Evolutionary conservation across 30 jellyfish, hydroid and myxozoan species (phyloP).

Genomic region (Chrysaora quinquecirrha): DNA sequence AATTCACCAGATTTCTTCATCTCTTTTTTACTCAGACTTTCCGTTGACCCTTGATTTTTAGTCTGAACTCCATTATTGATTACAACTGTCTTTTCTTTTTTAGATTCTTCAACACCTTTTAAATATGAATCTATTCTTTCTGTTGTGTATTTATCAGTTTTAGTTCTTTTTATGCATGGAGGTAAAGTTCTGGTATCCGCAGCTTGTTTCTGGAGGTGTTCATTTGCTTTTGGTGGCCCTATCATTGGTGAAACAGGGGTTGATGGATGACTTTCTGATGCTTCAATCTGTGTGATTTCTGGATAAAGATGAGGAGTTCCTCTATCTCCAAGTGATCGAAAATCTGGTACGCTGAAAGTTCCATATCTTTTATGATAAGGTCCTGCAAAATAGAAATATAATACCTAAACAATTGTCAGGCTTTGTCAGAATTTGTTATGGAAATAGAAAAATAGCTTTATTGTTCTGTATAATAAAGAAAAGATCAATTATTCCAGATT

Average conservation of each 20-base stretch:
- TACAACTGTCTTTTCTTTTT: neutral
- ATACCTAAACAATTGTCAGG: too few species aligned
- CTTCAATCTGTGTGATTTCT: constrained; percentile 19
- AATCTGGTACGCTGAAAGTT: constrained; percentile 61
- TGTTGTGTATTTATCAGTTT: neutral
- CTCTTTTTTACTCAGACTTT: neutral
- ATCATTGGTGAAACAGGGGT: constrained; percentile 7
- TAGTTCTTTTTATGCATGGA: neutral
- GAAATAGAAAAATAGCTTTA: too few species aligned
- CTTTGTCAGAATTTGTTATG: too few species aligned
- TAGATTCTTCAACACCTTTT: neutral
- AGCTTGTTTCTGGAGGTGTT: constrained; percentile 18
- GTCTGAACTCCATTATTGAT: neutral
- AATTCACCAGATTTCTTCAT: neutral
- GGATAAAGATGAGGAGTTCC: constrained; percentile 19
- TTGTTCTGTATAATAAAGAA: too few species aligned
- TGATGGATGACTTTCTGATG: constrained; percentile 19
- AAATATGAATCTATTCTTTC: constrained; percentile 5
- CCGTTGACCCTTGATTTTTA: neutral
- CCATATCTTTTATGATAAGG: constrained; percentile 35
- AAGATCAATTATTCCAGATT: too few species aligned
- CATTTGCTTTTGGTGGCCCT: neutral
- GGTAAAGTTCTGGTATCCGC: constrained; percentile 7
- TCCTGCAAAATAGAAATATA: constrained; percentile 20
- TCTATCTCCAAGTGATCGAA: constrained; percentile 2